A percentile compares a stretch with the other conserved stretches of the same genome.
phyloP scores from a whole-genome alignment of 2,797 vertebrate species.

The Helarctos malayanus region DNA sequence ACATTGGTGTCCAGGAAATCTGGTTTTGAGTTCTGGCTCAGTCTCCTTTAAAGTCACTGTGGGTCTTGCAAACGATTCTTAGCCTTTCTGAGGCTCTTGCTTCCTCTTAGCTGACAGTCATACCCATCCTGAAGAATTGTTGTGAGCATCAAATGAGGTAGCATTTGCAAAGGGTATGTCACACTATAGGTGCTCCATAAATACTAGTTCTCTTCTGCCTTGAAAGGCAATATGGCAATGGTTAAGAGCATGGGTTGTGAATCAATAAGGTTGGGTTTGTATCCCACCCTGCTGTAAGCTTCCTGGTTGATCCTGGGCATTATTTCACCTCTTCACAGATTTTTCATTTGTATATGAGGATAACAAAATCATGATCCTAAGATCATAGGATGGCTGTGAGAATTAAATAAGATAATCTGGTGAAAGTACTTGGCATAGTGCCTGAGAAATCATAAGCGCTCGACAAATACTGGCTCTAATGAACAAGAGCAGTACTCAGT shows the following conservation, averaged over 20 bases:
- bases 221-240: neutral
- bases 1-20: neutral
- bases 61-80: constrained; percentile 18
- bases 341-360: neutral
- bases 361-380: neutral
- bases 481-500: neutral
- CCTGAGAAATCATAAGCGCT: constrained; percentile 2
- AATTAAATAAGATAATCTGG: constrained; percentile 49
- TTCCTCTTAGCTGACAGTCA: neutral
- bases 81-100: neutral
- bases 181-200: neutral
- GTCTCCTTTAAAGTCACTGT: neutral
- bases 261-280: neutral
- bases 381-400: neutral
- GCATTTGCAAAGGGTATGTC: constrained; percentile 28
- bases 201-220: neutral
- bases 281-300: neutral
- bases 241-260: neutral
- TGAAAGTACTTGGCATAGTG: neutral
- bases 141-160: neutral
- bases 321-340: neutral
- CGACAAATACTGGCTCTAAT: neutral
- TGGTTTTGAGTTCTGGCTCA: neutral
- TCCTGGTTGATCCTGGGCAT: neutral
- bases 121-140: neutral